Percentiles rank a stretch among this genome's conserved stretches.
phyloP scores from a whole-genome alignment of 1,140 invertebrate genomes.

The Drosophila arizonae region DNA sequence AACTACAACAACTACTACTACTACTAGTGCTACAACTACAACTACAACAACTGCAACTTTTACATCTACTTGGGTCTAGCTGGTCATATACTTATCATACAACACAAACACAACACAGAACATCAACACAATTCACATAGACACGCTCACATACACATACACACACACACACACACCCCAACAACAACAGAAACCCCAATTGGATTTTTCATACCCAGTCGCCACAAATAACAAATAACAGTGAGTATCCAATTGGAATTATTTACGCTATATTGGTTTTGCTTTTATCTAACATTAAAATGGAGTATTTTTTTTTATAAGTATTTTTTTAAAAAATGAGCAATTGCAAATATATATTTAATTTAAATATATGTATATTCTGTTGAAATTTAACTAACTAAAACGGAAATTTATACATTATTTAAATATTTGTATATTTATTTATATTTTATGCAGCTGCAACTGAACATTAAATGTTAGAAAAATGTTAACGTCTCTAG shows the following conservation, averaged over 20 bases:
- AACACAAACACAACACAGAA: slow-evolving; percentile 2
- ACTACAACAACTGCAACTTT: slow-evolving; percentile 34
- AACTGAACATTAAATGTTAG: too few species aligned
- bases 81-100: slow-evolving; percentile 38
- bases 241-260: slow-evolving; percentile 49
- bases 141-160: slow-evolving; percentile 3
- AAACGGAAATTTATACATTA: too few species aligned
- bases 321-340: too few species aligned
- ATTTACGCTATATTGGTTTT: not conserved
- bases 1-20: slow-evolving; percentile 32
- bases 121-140: not conserved
- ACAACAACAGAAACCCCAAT: slow-evolving; percentile 12
- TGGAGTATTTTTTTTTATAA: not conserved
- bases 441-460: too few species aligned
- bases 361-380: too few species aligned
- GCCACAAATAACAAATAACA: slow-evolving; percentile 47
- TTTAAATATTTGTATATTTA: too few species aligned
- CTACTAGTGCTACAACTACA: slow-evolving; percentile 10
- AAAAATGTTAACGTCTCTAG: too few species aligned
- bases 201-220: slow-evolving; percentile 53
- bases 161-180: slow-evolving; percentile 12
- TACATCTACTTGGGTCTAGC: slow-evolving; percentile 42
- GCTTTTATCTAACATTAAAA: not conserved
- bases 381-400: too few species aligned
- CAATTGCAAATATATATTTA: too few species aligned